These are phyloP conservation scores for Propithecus deckenii DNA, from an alignment of 2,797 vertebrate genomes.

Conservation along the genomic window DNA sequence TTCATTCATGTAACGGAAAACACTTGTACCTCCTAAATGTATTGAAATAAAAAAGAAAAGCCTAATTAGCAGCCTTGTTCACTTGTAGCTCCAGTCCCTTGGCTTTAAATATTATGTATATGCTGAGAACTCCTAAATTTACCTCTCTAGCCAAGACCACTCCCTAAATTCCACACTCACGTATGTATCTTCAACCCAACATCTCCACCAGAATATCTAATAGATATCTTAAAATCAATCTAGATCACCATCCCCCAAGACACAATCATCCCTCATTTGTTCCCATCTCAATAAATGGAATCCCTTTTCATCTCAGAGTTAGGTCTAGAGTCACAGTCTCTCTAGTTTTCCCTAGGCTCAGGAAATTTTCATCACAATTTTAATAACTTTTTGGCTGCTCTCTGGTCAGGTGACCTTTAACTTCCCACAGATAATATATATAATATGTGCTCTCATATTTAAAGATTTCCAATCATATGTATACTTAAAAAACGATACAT, in stretches of 20 bases:
- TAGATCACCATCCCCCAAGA: neutral
- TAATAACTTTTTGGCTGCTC: neutral
- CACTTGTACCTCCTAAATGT: no score
- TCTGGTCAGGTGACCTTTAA: neutral
- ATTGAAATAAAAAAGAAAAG: no score
- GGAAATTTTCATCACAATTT: neutral
- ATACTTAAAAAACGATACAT: neutral
- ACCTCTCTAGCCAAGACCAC: neutral
- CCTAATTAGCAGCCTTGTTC: neutral
- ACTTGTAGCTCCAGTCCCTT: neutral
- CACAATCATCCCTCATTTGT: neutral
- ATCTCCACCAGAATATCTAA: neutral
- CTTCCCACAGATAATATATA: neutral
- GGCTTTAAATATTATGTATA: neutral
- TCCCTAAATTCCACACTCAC: neutral
- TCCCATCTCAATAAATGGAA: constrained; percentile 12
- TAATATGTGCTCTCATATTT: neutral
- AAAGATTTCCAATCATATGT: neutral
- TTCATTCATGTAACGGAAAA: no score
- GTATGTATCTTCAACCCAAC: neutral
- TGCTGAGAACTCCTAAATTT: neutral
- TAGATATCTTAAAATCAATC: neutral
- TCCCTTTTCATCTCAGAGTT: neutral
- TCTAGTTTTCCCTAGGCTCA: neutral
- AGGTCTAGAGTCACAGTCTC: neutral